Base-by-base conservation (phyloP, 1,140 invertebrate genomes). In the Lerema accius region DNA sequence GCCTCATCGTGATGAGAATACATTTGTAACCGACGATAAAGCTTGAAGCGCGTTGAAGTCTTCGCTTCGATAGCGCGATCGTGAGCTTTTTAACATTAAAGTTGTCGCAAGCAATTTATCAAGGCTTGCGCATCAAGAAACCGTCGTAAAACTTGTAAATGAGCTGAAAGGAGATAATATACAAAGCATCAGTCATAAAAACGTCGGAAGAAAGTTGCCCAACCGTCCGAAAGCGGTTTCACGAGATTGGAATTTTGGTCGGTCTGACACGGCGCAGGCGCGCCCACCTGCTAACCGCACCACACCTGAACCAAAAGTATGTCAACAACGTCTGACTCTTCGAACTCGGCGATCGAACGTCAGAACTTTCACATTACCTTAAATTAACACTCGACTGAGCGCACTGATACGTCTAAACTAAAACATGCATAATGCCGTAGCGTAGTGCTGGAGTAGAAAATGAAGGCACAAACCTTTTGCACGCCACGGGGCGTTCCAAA, bases 301-400 rank as follows among this genome's bases (percentile, higher is more conserved):
- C 78, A 75, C 82, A 88, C 85, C 83, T 84, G 84, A 84, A 67
- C 72, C 77, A 84, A 86, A 90, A 90, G 85, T 90, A 74, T 90
- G 87, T 88, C 87, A 89, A 71, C 76, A 19, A 71, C 67, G 60
- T 67, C 79, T 76, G 76, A 87, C 84, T 85, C 81, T 75, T 84
- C 78, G 78, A 84, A 86, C 78, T 78, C 80, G 63, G 68, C 73
- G 76, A 84, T 81, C 82, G 76, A 85, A 84, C 73, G 80, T 81
- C 76, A 67, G 71, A 86, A 90, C 86, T 90, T 90, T 90, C 87
- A 90, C 87, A 88, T 89, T 78, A 82, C 84, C 84, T 86, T 87
- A 86, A 87, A 83, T 86, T 80, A 87, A 81, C 79, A 80, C 73
- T 78, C 66, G 68, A 67, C 69, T 65, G 69, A 71, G 60, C 67